A percentile compares a stretch with the other conserved stretches of the same genome.
phyloP scores from a whole-genome alignment of 2,888 invertebrate genomes.

The Drosophila meridionalis region DNA sequence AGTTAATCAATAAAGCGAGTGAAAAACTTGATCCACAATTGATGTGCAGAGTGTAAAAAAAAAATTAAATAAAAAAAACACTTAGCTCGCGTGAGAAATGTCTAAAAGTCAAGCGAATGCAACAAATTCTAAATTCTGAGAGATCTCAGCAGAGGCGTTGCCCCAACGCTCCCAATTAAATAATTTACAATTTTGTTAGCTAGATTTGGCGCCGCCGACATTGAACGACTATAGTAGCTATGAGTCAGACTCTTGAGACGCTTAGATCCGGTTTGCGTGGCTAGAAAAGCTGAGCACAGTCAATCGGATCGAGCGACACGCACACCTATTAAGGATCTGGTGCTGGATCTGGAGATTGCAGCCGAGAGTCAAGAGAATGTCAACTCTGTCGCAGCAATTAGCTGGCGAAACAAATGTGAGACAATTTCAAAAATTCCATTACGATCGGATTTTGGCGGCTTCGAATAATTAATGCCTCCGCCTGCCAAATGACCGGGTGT shows the following conservation, averaged over 20 bases:
- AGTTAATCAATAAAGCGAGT: slow-evolving; percentile 42
- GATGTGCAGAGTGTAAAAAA: slow-evolving; percentile 55
- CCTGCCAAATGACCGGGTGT: slow-evolving; percentile 61
- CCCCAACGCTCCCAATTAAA: slow-evolving; percentile 70
- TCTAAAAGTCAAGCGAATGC: slow-evolving; percentile 51
- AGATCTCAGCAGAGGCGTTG: slow-evolving; percentile 61
- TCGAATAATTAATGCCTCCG: slow-evolving; percentile 70
- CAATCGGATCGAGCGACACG: slow-evolving; percentile 35
- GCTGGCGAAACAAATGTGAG: slow-evolving; percentile 66
- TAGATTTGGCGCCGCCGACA: slow-evolving; percentile 79
- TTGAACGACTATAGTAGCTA: slow-evolving; percentile 45
- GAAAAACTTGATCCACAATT: slow-evolving; percentile 46
- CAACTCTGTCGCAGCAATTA: slow-evolving; percentile 55
- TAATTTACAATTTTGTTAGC: slow-evolving; percentile 71
- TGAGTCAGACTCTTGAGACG: slow-evolving; percentile 63
- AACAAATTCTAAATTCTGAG: slow-evolving; percentile 43
- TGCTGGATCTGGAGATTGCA: slow-evolving; percentile 48
- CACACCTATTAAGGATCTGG: slow-evolving; percentile 63
- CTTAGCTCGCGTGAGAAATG: slow-evolving; percentile 72
- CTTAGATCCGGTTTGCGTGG: slow-evolving; percentile 69
- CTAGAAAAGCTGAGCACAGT: slow-evolving; percentile 39
- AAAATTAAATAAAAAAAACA: slow-evolving; percentile 15
- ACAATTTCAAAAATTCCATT: slow-evolving; percentile 67
- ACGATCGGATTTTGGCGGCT: slow-evolving; percentile 48
- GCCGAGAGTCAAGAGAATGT: slow-evolving; percentile 41